Evolutionary conservation across 2,113 vertebrate genomes (phyloP), one percentile per base, ranked within the genome.

Genomic region (Zingel zingel): DNA sequence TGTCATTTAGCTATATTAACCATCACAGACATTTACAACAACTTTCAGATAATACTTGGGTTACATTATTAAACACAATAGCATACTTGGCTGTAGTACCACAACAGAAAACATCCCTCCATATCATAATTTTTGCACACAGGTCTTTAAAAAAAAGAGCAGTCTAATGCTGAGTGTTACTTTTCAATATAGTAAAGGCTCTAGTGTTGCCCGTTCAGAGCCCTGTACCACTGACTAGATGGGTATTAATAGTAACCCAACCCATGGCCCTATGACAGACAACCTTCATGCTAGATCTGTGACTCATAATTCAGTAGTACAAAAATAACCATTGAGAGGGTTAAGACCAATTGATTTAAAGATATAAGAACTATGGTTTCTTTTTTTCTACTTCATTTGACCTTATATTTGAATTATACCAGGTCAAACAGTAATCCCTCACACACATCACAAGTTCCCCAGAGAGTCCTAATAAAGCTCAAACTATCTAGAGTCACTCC

Each of bases 171-270:
- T 53, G 19, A 64, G 14, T 25, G 27, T 77, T 27, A 71, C 27
- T 65, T 78, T 87, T 76, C 33, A 65, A 53, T 71, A 75, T 6
- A 85, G 77, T 80, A 33, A 75, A 72, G 59, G 54, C 33, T 64
- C 54, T 64, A 51, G 77, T 70, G 79, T 63, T 87, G 77, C 71
- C 70, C 15, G 54, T 84, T 78, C 36, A 79, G 74, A 88, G 82
- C 30, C 51, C 71, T 77, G 83, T 81, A 50, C 79, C 83, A 89
- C 83, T 64, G 65, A 82, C 88, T 77, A 74, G 63, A 71, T 25
- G 53, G 69, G 62, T 94, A 94, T 93, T 86, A 93, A 94, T 94
- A 94, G 92, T 62, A 87, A 79, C 84, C 45, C 58, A 64, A 86
- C 78, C 80, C 25, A 86, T 86, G 89, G 87, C 89, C 51, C 76